phyloP scores from a whole-genome alignment of 2,113 vertebrate genomes.

The Ramphastos sulfuratus region DNA sequence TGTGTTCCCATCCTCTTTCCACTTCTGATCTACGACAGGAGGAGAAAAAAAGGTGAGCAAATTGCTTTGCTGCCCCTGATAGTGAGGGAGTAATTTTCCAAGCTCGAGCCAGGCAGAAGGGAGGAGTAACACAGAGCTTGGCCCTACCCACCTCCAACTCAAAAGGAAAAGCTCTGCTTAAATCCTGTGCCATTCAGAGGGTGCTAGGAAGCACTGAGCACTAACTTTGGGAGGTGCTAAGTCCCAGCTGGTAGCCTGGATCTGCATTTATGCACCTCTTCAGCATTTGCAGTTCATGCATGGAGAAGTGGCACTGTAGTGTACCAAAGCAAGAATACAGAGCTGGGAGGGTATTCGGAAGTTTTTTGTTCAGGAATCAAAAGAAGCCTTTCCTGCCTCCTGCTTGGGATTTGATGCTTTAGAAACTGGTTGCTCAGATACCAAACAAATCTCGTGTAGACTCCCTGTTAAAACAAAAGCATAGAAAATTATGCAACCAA shows the following conservation, averaged over 20 bases:
- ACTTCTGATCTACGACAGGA: neutral
- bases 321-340: slow-evolving; percentile 17
- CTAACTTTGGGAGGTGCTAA: neutral
- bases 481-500: slow-evolving; percentile 1
- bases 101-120: neutral
- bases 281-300: neutral
- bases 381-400: slow-evolving; percentile 58
- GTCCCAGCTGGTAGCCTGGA: neutral
- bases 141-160: neutral
- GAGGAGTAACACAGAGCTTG: neutral
- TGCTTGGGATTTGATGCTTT: slow-evolving; percentile 56
- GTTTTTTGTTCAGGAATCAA: slow-evolving; percentile 64
- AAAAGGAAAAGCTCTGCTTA: slow-evolving; percentile 6
- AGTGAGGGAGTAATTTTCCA: neutral
- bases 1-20: neutral
- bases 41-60: neutral
- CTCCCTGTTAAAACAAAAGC: slow-evolving; percentile 42
- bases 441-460: slow-evolving; percentile 55
- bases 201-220: neutral
- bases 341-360: slow-evolving; percentile 25
- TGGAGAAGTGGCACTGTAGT: neutral
- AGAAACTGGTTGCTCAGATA: slow-evolving; percentile 72
- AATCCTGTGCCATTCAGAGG: neutral
- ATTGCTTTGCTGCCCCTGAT: neutral
- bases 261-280: neutral